Base-by-base conservation (phyloP, 2,888 invertebrate species). In the Pristionchus mayeri region DNA sequence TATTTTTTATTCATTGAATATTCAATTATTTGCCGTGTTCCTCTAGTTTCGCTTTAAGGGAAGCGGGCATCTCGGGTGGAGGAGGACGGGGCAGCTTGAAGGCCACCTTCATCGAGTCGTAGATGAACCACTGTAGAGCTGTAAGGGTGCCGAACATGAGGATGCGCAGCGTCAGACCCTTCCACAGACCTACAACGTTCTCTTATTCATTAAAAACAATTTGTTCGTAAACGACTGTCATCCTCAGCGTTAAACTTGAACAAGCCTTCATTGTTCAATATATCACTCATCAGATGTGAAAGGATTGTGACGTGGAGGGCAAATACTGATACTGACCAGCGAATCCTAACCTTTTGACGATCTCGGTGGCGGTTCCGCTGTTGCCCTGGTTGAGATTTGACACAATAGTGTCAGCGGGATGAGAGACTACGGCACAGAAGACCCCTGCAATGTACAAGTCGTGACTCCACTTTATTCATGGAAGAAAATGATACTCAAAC, bases 381-480 rank as follows among this genome's bases (percentile, higher is more conserved):
- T 96, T 96, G 85, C 95, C 96, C 95, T 54, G 57, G 95, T 98
- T 98, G 91, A 98, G 94, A 93, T 98, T 98, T 87, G 98, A 98
- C 27, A 98, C 98, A 87, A 97, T 96, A 44, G 98, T 97, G 94
- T 98, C 98, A 88, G 98, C 98, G 85, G 98, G 98, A 94, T 98
- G 98, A n/a, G 97, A 97, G 3, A 98, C 98, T 93, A 98, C 95
- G 88, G 98, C 98, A 94, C 98, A 98, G 95, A 98, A 98, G 81
- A 98, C 97, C 93, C 98, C 98, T 93, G 98, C n/a, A n/a, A n/a
- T n/a, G n/a, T n/a, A n/a, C n/a, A n/a, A n/a, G n/a, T n/a, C n/a
- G n/a, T n/a, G n/a, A n/a, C n/a, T n/a, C n/a, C n/a, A n/a, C n/a
- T n/a, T n/a, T n/a, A n/a, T n/a, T n/a, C n/a, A n/a, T n/a, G n/a